These are phyloP conservation scores for Mobula hypostoma DNA, from an alignment of 2,113 vertebrate genomes.

Conservation along the genomic window DNA sequence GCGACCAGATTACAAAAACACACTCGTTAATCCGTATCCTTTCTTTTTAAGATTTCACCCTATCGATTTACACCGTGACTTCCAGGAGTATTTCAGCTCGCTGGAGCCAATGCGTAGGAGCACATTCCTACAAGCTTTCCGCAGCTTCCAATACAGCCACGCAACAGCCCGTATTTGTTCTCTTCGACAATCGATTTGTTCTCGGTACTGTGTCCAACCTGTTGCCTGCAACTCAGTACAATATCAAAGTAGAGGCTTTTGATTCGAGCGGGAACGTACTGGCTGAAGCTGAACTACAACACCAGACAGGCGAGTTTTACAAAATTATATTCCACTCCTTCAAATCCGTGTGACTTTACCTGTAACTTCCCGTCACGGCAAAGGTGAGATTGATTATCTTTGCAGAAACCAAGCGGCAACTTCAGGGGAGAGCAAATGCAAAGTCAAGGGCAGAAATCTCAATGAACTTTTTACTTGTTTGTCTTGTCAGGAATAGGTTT, in stretches of 20 bases:
- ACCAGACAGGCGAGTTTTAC: constrained; percentile 54
- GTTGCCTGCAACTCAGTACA: constrained; percentile 60
- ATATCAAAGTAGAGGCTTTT: constrained; percentile 62
- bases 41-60: constrained; percentile 45
- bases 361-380: neutral
- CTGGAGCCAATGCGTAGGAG: constrained; percentile 52
- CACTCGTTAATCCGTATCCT: neutral
- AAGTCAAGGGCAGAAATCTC: neutral
- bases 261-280: constrained; percentile 54
- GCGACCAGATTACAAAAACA: neutral
- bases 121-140: constrained; percentile 63
- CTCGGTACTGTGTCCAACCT: constrained; percentile 62
- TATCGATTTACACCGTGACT: constrained; percentile 61
- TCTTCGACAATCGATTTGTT: constrained; percentile 55
- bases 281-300: constrained; percentile 50
- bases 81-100: constrained; percentile 61
- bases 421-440: neutral
- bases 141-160: constrained; percentile 54
- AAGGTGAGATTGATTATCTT: neutral
- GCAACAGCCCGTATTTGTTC: constrained; percentile 46
- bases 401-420: no score
- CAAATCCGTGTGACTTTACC: no score
- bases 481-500: neutral
- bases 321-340: neutral
- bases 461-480: neutral